Evolutionary conservation across 2,888 invertebrate genomes (phyloP), one percentile per base, ranked within the genome.

Genomic region (Lissonota sp.): DNA sequence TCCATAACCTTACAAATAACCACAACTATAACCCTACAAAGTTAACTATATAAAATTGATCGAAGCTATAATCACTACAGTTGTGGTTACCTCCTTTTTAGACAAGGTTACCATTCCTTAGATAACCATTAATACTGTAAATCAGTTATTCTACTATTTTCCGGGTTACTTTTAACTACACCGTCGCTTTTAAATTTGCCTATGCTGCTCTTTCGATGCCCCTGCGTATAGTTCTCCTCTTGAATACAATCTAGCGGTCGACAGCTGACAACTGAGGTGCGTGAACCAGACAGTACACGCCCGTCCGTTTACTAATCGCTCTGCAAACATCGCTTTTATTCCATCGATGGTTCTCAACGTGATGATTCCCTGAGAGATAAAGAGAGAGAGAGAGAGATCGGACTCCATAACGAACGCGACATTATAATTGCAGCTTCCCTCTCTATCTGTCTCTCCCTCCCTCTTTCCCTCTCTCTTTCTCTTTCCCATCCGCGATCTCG

Each of bases 241-340:
- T 71, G 57, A 74, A 84, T 57, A 55, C 75, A 60, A 74, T 85
- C 88, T 3, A 26, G 26, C 26, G 26, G 26, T 26, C 26, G 26
- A 26, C 26, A 26, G 26, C 91, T 90, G 91, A 91, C 91, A 90
- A 90, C 88, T 88, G 88, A 91, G 88, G 89, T 90, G 85, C 90
- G 91, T 88, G 87, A 88, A 80, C 86, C 88, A 88, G 91, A 88
- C 90, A 91, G 91, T 91, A 92, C 88, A 89, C 89, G 87, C 88
- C 88, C 88, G 88, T 88, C 86, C 87, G 87, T 83, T 26, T 92
- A 91, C 91, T 92, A 92, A 91, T 92, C 92, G 89, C 89, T 86
- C 90, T 86, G 87, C 90, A 90, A 91, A 91, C 91, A 90, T 91
- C 88, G 89, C 88, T 89, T 82, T 77, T 87, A 87, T 74, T 74